Evolutionary conservation across 2,888 invertebrate genomes (phyloP), one percentile per base, ranked within the genome.

Genomic region (Tiphia femorata): DNA sequence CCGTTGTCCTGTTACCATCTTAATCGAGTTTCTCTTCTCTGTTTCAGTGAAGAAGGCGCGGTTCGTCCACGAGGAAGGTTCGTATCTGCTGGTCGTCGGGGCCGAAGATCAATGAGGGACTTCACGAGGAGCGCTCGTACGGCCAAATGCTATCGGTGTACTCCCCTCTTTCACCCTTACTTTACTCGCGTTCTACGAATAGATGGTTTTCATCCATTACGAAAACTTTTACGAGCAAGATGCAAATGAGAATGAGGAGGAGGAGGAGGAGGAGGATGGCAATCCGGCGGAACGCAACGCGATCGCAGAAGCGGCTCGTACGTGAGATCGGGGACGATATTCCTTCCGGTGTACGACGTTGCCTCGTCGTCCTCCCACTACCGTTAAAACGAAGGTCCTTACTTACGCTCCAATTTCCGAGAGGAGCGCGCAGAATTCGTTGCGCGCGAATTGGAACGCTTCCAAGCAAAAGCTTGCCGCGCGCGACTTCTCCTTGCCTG

Each of bases 31-130:
- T 25, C 17, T 16, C 20, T 27, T 84, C 84, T 85, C 84, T 88
- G 86, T 93, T 93, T 77, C 92, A 94, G 94, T 94, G 83, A 94
- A 94, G 88, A 93, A 93, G 87, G 94, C 94, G 86, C 91, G 91
- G 85, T 92, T 92, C 86, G 89, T 91, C 85, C 92, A 93, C 86
- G 90, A 90, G 84, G 92, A 91, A 89, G 92, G 93, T 94, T 84
- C 88, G 91, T 79, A 73, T 62, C 27, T 20, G 4, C n/a, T 17
- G 29, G 3, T 8, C n/a, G 21, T n/a, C 2, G 1, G 23, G 16
- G 29, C 4, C 19, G 10, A 14, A 38, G 6, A 14, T 4, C 0
- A 19, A n/a, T 19, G 16, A 5, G 1, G 23, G 19, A n/a, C 12
- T n/a, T 2, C 16, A 41, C 16, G 47, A 23, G 1, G 21, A 29